Evolutionary conservation across 2,888 invertebrate genomes (phyloP).

Genomic region (Lepeophtheirus nordmannii): DNA sequence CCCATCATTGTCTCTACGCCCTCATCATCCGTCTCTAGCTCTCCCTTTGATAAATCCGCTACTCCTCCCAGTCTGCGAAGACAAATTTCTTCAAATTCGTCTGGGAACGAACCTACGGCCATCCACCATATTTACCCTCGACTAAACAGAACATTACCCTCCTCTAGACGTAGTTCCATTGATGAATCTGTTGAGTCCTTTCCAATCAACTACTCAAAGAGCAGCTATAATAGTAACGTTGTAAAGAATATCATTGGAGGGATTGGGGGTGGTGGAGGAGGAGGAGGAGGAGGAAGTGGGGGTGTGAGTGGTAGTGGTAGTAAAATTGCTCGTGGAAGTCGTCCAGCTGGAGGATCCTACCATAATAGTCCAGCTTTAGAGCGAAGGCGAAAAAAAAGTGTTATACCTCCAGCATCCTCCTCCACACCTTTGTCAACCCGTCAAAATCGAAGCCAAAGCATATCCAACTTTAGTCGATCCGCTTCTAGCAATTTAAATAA

Average conservation of each 20-base stretch:
- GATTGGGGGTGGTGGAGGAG: no score
- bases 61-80: not conserved
- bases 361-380: not conserved
- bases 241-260: no score
- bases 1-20: not conserved
- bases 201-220: not conserved
- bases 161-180: not conserved
- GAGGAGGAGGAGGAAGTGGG: no score
- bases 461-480: not conserved
- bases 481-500: not conserved
- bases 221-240: not conserved
- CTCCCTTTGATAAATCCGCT: not conserved
- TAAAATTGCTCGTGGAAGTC: no score
- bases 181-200: not conserved
- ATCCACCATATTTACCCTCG: not conserved
- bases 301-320: no score
- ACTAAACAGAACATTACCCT: not conserved
- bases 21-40: not conserved
- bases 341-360: not conserved
- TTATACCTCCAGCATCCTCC: not conserved
- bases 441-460: conserved; percentile 7
- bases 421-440: not conserved
- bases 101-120: not conserved
- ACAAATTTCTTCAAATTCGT: not conserved
- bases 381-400: not conserved